These are phyloP conservation scores for Aviceda subcristata DNA, from an alignment of 2,113 vertebrate genomes.

Conservation along the genomic window DNA sequence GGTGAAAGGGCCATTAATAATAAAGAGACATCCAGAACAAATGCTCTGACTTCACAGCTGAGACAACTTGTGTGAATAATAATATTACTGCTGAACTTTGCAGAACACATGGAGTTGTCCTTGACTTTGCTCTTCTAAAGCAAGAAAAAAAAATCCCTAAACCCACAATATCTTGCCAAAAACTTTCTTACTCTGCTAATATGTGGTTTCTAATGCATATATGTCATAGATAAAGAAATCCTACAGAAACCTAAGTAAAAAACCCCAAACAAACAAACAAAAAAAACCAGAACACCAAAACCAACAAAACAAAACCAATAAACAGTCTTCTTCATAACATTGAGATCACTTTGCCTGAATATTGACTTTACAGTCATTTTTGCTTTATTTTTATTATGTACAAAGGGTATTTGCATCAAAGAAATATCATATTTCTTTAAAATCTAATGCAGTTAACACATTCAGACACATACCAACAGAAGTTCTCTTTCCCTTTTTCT, in stretches of 20 bases:
- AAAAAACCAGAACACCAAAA: neutral
- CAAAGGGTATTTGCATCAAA: neutral
- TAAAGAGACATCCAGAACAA: constrained; percentile 51
- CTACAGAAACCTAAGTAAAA: neutral
- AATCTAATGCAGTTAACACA: neutral
- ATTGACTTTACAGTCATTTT: neutral
- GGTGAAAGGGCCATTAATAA: constrained; percentile 54
- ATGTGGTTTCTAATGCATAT: neutral
- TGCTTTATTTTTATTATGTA: neutral
- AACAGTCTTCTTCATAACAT: neutral
- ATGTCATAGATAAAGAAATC: neutral
- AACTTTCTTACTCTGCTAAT: neutral
- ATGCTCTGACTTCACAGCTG: constrained; percentile 45
- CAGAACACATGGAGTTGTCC: constrained; percentile 29
- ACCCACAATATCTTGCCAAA: neutral
- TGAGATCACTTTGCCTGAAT: neutral
- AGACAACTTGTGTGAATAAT: constrained; percentile 55
- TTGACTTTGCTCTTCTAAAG: constrained; percentile 40
- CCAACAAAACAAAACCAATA: neutral
- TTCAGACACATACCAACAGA: neutral
- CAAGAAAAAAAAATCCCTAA: neutral
- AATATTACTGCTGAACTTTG: constrained; percentile 62
- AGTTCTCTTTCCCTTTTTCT: neutral
- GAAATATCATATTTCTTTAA: neutral
- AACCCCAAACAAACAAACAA: no score